Conservation (phyloP, 2,113 vertebrate genomes). For the Microtus montanus region DNA sequence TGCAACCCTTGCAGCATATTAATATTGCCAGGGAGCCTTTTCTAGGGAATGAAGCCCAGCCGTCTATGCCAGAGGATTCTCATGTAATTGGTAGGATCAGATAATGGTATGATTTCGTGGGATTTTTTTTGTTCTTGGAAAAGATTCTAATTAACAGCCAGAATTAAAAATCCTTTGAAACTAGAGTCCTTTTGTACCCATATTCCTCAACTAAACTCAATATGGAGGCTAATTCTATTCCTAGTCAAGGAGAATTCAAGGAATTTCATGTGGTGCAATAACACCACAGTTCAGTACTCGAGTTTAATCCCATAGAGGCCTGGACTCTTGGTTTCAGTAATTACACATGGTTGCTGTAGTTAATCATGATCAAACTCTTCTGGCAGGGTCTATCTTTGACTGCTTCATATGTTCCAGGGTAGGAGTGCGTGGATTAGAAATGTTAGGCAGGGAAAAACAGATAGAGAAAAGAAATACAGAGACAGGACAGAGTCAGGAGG, state of each 20-base stretch:
- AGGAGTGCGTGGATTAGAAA: too few species aligned
- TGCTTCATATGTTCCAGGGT: too few species aligned
- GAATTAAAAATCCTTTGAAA: slow-evolving; percentile 29
- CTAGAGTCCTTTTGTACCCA: slow-evolving; percentile 17
- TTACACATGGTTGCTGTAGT: slow-evolving; percentile 7
- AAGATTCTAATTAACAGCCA: slow-evolving; percentile 1
- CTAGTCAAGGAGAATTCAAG: slow-evolving; percentile 18
- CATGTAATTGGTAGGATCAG: slow-evolving; percentile 44
- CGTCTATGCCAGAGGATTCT: neutral
- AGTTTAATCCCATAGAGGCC: slow-evolving; percentile 53
- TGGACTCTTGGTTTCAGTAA: neutral
- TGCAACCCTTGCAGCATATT: neutral
- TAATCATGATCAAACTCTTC: neutral
- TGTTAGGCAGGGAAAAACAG: too few species aligned
- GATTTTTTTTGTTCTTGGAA: neutral
- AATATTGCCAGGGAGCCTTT: neutral
- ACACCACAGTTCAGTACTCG: neutral
- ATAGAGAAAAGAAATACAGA: too few species aligned
- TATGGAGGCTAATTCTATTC: neutral
- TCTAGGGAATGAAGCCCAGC: neutral
- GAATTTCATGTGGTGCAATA: neutral
- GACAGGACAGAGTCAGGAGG: too few species aligned
- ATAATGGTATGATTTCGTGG: neutral
- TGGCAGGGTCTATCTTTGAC: too few species aligned
- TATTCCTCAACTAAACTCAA: neutral